Conservation (phyloP, 2,113 vertebrate species). For the Toxostoma redivivum region DNA sequence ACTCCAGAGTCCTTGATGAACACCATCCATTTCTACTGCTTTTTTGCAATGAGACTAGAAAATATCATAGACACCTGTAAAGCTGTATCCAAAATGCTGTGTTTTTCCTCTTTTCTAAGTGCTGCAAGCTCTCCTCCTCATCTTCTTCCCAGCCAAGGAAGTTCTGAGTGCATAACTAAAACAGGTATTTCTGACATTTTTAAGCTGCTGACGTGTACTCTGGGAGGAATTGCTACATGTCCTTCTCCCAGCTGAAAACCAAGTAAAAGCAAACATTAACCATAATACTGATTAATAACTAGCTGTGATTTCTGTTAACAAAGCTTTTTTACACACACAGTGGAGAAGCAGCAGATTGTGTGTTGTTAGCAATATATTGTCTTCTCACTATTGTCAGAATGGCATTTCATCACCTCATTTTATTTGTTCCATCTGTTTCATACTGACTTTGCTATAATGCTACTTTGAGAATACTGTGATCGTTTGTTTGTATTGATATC, state of each 20-base stretch:
- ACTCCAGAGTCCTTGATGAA: not conserved
- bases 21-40: not conserved
- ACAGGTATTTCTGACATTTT: not conserved
- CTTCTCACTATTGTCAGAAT: conserved; percentile 34
- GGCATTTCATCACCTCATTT: conserved; percentile 43
- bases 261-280: not conserved
- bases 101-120: not conserved
- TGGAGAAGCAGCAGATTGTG: conserved; percentile 25
- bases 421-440: conserved; percentile 60
- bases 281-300: not conserved
- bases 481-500: conserved; percentile 28
- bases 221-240: not conserved
- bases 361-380: conserved; percentile 22
- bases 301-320: conserved; percentile 22
- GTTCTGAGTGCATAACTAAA: not conserved
- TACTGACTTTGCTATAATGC: not conserved
- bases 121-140: not conserved
- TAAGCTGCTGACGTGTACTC: not conserved
- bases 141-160: not conserved
- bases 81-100: not conserved
- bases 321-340: not conserved
- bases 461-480: not conserved
- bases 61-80: not conserved
- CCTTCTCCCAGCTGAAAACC: not conserved
- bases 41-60: not conserved